Conservation (phyloP, 1,140 invertebrate genomes). For the Drosophila punjabiensis region DNA sequence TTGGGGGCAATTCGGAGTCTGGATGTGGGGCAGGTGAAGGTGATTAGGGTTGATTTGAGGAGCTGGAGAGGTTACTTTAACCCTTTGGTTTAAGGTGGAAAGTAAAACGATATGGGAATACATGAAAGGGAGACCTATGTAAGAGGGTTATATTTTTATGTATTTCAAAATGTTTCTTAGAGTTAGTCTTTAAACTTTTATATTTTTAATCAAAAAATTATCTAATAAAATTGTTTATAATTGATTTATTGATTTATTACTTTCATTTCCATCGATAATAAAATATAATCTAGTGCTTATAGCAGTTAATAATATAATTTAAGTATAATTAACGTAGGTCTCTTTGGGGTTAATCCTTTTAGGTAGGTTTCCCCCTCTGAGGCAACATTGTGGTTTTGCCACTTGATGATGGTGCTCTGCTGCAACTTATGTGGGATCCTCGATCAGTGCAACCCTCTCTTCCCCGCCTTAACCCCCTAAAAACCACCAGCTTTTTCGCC, state of each 20-base stretch:
- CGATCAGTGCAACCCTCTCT: neutral
- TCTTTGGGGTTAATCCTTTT: conserved; percentile 7
- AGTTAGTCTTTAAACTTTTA: neutral
- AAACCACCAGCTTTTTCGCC: neutral
- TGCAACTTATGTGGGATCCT: conserved; percentile 50
- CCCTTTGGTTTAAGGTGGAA: neutral
- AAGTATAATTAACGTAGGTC: neutral
- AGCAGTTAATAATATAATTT: neutral
- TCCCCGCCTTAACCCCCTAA: neutral
- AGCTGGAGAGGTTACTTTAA: neutral
- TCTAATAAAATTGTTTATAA: neutral
- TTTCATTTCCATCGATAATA: neutral
- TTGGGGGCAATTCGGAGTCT: conserved; percentile 22
- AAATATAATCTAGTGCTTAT: neutral
- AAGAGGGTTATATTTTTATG: neutral
- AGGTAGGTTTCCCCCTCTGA: conserved; percentile 14
- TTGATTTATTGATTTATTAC: neutral
- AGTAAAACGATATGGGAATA: neutral
- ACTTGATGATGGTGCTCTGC: conserved; percentile 23
- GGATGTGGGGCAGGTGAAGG: conserved; percentile 15
- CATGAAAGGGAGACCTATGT: neutral
- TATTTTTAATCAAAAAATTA: no score
- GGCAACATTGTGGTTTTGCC: conserved; percentile 16
- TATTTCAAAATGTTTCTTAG: accelerated
- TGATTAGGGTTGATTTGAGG: conserved; percentile 12